Evolutionary conservation across 2,113 vertebrate genomes (phyloP), one percentile per base, ranked within the genome.

Genomic region (Chitala chitala): DNA sequence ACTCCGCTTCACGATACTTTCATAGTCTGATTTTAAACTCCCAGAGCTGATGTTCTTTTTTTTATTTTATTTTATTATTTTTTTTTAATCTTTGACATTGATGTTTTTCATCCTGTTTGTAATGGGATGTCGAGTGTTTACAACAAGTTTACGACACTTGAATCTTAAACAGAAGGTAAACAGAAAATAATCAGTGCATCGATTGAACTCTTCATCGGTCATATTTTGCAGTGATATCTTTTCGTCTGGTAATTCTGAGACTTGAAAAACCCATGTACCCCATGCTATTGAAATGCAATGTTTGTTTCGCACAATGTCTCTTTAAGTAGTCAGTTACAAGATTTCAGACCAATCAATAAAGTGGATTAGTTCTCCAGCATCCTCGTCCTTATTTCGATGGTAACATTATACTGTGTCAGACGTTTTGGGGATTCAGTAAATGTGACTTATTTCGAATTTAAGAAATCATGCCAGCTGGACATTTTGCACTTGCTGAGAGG

Each of bases 271-370:
- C 84, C 87, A 63, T 90, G 85, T 89, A 86, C 89, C 87, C 79
- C 85, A 87, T 86, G 77, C 87, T 89, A 84, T 84, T 90, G 83
- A 89, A 88, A 85, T 84, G 84, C 82, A 89, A 89, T 89, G 83
- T 90, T 90, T 85, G 87, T 90, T 89, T 91, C 86, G 85, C 89
- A 90, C 90, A 90, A 85, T 84, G 87, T 91, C 87, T 93, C 89
- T n/a, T n/a, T 90, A 78, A 91, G 86, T 90, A 91, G 91, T 89
- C 88, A 87, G 89, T 91, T 88, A 91, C 82, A 89, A 90, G 86
- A 90, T 87, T 93, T 93, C 90, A 93, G 90, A 92, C 88, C 88
- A 91, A 90, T 92, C 88, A 91, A 92, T 93, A 93, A 94, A 95
- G 89, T 91, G 91, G 86, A 92, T 91, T 85, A 86, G 88, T 89